Evolutionary conservation across 1,140 invertebrate genomes (phyloP), one percentile per base, ranked within the genome.

Genomic region (Neodiprion virginianus): DNA sequence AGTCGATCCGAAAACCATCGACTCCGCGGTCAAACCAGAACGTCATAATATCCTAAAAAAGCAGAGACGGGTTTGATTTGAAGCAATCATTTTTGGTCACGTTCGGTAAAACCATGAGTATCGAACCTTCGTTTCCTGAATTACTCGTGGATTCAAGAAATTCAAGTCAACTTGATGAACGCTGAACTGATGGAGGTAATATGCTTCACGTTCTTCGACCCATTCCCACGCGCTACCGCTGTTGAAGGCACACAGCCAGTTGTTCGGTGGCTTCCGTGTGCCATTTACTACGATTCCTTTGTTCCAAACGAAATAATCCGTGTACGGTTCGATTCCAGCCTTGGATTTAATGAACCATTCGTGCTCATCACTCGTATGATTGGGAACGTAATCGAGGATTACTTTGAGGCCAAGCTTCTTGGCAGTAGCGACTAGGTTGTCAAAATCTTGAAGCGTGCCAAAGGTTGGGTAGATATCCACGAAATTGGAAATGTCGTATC

Each of bases 21-120:
- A 95, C 91, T 50, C 94, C 95, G 82, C 91, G 91, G 4, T 92
- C 87, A 3, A 96, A 77, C 95, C 95, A 96, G 83, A 93, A 95
- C 48, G 85, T 84, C 17, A 95, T 79, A 48, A 94, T 88, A 17
- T 94, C 91, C 87, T 93, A 79, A 65, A 88, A 75, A 65, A 76
- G 67, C 77, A 17, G 69, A 74, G 23, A 71, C 49, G 40, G 28
- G 10, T 71, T n/a, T n/a, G n/a, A 47, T 21, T 28, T 14, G 75
- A 17, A 8, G 12, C 11, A 50, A 69, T n/a, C 65, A 70, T 23
- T 28, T 7, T 12, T 23, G 21, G 70, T 40, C n/a, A 12, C 21
- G 40, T 47, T 72, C 75, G 12, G 21, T n/a, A 9, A 12, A 5
- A 67, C 14, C 10, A 48, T 40, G 1, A 47, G 61, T 17, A 73